These are phyloP conservation scores for Leptatherina wallacei DNA, from an alignment of 2,797 vertebrate genomes.

Conservation along the genomic window DNA sequence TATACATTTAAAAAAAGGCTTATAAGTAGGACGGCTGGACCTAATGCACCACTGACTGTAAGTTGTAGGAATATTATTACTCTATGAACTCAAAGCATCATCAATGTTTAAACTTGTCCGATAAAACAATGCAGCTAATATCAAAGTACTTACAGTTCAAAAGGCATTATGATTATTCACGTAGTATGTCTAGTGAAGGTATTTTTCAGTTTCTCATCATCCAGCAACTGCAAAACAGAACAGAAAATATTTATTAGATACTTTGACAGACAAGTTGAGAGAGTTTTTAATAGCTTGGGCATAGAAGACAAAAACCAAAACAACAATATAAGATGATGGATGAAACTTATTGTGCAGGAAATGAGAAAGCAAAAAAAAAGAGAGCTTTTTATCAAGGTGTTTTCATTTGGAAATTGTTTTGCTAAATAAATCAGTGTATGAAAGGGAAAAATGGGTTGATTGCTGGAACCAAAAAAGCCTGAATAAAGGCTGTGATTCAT, in stretches of 20 bases:
- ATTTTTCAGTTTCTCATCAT: constrained; percentile 17
- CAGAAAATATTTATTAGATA: constrained; percentile 42
- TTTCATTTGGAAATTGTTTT: constrained; percentile 37
- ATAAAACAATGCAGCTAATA: not conserved
- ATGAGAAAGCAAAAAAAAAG: constrained; percentile 46
- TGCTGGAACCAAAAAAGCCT: not conserved
- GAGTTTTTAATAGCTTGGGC: constrained; percentile 56
- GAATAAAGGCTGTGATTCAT: not conserved
- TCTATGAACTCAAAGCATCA: too few relatives aligned
- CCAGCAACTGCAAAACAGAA: constrained; percentile 26
- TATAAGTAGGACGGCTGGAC: too few relatives aligned
- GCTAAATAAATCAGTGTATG: constrained; percentile 8
- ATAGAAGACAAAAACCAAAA: constrained; percentile 20
- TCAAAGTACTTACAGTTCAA: not conserved
- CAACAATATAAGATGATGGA: constrained; percentile 59
- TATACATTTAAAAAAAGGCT: too few relatives aligned
- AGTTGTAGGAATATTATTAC: too few relatives aligned
- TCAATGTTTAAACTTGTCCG: too few relatives aligned
- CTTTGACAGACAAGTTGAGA: constrained; percentile 45
- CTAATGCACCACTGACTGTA: too few relatives aligned
- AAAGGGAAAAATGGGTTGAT: not conserved
- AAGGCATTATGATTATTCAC: not conserved
- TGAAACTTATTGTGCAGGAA: constrained; percentile 60
- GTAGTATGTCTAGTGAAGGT: constrained; percentile 4
- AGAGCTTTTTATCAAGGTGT: constrained; percentile 32